Conservation (phyloP, 2,888 invertebrate species). For the Meloe dianella region DNA sequence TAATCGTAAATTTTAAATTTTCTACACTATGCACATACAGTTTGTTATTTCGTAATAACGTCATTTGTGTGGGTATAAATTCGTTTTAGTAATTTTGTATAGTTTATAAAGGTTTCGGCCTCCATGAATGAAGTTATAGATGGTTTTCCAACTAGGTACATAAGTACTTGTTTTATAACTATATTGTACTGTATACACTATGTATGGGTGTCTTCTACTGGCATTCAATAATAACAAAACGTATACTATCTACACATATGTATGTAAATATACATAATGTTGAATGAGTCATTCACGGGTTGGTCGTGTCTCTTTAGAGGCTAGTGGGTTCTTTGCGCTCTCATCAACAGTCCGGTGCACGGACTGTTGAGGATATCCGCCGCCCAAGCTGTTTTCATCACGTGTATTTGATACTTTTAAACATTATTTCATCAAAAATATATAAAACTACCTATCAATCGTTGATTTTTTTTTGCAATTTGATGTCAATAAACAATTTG, state of each 20-base stretch:
- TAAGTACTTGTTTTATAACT: not conserved
- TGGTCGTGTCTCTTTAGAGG: conserved; percentile 39
- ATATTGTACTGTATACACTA: conserved; percentile 4
- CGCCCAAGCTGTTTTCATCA: conserved; percentile 37
- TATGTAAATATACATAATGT: conserved; percentile 9
- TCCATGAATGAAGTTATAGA: not conserved
- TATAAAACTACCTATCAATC: not conserved
- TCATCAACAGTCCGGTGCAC: conserved; percentile 51
- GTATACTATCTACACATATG: conserved; percentile 21
- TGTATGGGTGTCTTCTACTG: conserved; percentile 19
- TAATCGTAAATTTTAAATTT: conserved; percentile 9
- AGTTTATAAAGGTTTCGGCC: not conserved
- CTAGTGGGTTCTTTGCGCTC: conserved; percentile 45
- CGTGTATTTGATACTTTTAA: conserved; percentile 11
- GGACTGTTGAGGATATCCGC: conserved; percentile 52
- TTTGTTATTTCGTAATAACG: not conserved
- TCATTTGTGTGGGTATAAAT: conserved; percentile 2
- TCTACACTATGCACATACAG: not conserved
- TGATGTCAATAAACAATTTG: not conserved
- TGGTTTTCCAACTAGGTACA: not conserved
- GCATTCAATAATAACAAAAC: not conserved
- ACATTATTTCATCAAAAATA: conserved; percentile 7
- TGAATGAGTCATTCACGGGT: conserved; percentile 43
- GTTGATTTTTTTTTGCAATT: not conserved
- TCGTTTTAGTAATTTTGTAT: not conserved